Evolutionary conservation across 2,797 vertebrate species (phyloP), one percentile per base, ranked within the genome.

Genomic region (Enteromius unitaeniatus): DNA sequence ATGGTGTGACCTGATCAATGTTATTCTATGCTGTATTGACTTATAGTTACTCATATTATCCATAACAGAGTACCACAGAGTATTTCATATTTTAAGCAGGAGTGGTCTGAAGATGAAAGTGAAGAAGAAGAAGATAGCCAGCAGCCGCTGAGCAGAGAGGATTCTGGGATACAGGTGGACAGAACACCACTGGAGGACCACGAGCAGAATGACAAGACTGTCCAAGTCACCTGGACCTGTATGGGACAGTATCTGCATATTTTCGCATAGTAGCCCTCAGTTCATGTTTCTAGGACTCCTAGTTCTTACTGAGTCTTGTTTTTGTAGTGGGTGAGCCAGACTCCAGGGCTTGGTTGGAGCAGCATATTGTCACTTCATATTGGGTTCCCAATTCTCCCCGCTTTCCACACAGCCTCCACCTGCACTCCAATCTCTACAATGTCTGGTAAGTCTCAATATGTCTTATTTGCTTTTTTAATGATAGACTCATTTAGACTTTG

Each of bases 101-200:
- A 96, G 49, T 99, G 96, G 97, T 99, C 98, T 87, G 98, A 97
- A 88, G 96, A 97, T 47, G 97, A 98, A 88, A 97, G 96, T 5
- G 96, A 96, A 17, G 96, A 96, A 17, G 96, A 96, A 0, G 97
- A 98, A 2, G 96, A 97, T 87, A 91, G 94, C 64, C 95, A 97
- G 68, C 94, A 96, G 87, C 95, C 95, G 74, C 93, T 99, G 78
- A 99, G 97, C 92, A 96, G 98, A 84, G 97, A 98, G 84, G 98
- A 99, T 91, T 99, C 98, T 8, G 98, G 98, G 78, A 99, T 99
- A 90, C 98, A 99, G 84, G 91, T 97, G 82, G 98, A 99, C 91
- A 94, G 95, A 82, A 99, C 97, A 0, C 97, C 98, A 0, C 95
- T 95, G 87, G 98, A 99, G 84, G 97, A 99, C 77, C 96, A 95